A percentile compares a stretch with the other conserved stretches of the same genome.
phyloP scores from a whole-genome alignment of 2,888 invertebrate species.

The Cyclophora punctaria region DNA sequence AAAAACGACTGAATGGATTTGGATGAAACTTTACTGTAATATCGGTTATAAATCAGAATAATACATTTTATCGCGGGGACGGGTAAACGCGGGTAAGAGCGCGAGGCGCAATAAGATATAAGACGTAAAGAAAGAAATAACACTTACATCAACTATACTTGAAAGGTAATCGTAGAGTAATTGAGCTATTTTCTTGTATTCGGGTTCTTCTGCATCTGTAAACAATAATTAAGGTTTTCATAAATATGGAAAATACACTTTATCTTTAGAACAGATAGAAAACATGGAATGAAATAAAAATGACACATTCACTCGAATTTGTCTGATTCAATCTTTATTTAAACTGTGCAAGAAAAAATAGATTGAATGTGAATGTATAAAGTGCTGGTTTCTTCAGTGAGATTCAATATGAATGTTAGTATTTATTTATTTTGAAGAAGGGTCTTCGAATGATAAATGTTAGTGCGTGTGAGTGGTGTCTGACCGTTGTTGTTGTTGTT shows the following conservation, averaged over 20 bases:
- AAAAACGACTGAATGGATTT: no score
- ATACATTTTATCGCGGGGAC: no score
- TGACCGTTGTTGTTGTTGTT: neutral
- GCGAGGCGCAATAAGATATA: neutral
- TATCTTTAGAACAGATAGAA: neutral
- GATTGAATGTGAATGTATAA: neutral
- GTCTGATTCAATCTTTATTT: conserved; percentile 1
- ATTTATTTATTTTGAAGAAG: no score
- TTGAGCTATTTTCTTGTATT: conserved; percentile 60
- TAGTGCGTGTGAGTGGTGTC: neutral
- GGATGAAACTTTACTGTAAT: no score
- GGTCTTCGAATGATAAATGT: neutral
- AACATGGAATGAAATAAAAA: neutral
- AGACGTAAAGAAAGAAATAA: neutral
- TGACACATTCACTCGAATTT: neutral
- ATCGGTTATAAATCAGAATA: no score
- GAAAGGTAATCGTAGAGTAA: conserved; percentile 52
- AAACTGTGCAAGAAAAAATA: neutral
- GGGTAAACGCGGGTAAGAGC: no score
- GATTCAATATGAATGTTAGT: neutral
- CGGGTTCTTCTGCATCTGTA: conserved; percentile 51
- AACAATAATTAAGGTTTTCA: neutral
- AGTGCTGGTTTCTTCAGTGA: neutral
- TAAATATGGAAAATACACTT: conserved; percentile 20
- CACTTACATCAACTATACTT: conserved; percentile 58